Evolutionary conservation across 2,888 invertebrate species (phyloP).

Genomic region (Boloria euphrosyne): DNA sequence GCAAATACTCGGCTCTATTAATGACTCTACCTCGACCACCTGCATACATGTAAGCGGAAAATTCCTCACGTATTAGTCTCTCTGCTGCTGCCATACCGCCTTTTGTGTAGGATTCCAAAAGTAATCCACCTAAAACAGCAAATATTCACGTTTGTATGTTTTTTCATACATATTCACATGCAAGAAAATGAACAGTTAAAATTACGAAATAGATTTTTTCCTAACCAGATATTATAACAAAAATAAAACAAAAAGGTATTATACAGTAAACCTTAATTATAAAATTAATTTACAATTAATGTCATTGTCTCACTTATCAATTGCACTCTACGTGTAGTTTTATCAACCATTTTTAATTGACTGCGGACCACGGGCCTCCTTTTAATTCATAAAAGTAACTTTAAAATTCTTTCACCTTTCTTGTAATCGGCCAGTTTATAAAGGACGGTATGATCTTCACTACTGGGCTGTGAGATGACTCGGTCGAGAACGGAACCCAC

Average conservation of each 20-base stretch:
- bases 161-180: neutral
- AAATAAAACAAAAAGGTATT: too few species aligned
- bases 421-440: conserved; percentile 95
- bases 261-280: too few species aligned
- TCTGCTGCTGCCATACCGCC: conserved; percentile 93
- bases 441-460: conserved; percentile 92
- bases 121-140: conserved; percentile 86
- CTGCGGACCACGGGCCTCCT: too few species aligned
- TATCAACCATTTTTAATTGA: too few species aligned
- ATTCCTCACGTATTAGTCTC: conserved; percentile 91
- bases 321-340: too few species aligned
- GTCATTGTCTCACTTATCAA: too few species aligned
- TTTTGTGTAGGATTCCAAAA: conserved; percentile 92
- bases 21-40: conserved; percentile 92
- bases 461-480: conserved; percentile 93
- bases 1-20: conserved; percentile 92
- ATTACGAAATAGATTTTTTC: too few species aligned
- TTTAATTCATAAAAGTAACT: too few species aligned
- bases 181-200: neutral
- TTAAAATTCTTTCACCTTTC: conserved; percentile 80
- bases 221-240: too few species aligned
- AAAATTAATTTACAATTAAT: too few species aligned
- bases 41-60: conserved; percentile 93
- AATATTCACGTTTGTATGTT: neutral
- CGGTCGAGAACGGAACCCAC: conserved; percentile 92